Conservation (phyloP, 2,113 vertebrate genomes). For the Cyprinodon tularosa region DNA sequence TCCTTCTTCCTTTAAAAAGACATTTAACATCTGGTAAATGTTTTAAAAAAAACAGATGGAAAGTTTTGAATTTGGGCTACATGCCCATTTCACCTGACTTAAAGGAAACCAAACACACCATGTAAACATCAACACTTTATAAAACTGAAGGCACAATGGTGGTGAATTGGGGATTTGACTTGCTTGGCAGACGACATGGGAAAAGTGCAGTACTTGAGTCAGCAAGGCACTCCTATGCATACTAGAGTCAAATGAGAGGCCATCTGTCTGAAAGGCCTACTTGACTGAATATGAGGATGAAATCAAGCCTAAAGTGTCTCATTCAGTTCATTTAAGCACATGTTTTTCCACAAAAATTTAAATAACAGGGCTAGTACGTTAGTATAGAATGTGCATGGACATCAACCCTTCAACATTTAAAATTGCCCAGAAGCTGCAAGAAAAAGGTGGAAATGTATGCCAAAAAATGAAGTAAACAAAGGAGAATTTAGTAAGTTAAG, state of each 20-base stretch:
- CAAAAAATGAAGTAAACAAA: not conserved
- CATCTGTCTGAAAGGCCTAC: not conserved
- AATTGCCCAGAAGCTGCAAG: slow-evolving; percentile 15
- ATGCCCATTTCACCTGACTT: not conserved
- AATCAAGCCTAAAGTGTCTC: slow-evolving; percentile 34
- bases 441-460: slow-evolving; percentile 5
- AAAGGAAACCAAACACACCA: not conserved
- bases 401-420: not conserved
- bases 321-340: slow-evolving; percentile 20
- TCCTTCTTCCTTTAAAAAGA: too few relatives aligned
- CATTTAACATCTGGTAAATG: too few relatives aligned
- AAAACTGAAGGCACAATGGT: not conserved
- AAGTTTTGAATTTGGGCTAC: not conserved
- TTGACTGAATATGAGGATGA: slow-evolving; percentile 16
- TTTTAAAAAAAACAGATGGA: not conserved
- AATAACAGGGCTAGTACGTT: slow-evolving; percentile 38
- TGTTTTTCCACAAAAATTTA: slow-evolving; percentile 14
- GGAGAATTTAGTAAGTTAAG: not conserved
- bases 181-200: too few relatives aligned
- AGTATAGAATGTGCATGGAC: slow-evolving; percentile 41
- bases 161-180: too few relatives aligned
- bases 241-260: too few relatives aligned
- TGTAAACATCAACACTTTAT: too few relatives aligned
- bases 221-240: too few relatives aligned
- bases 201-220: too few relatives aligned